These are phyloP conservation scores for Argya squamiceps DNA, from an alignment of 2,797 vertebrate species.

Conservation along the genomic window DNA sequence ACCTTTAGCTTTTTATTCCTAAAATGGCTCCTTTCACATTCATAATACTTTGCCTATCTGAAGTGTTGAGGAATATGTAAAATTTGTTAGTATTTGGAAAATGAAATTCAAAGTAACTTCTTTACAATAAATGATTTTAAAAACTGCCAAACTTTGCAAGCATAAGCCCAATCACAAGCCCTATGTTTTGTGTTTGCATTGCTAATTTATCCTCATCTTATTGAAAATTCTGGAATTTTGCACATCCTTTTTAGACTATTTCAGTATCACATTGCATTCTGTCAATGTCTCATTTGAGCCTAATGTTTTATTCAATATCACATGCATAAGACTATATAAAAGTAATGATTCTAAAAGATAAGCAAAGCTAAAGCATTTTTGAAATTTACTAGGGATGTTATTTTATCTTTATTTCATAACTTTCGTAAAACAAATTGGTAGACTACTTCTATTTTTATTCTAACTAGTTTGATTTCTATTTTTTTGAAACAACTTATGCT, in stretches of 20 bases:
- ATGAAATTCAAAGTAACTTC: neutral
- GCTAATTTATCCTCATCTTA: slow-evolving; percentile 4
- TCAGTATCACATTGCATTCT: neutral
- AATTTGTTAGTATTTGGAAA: slow-evolving; percentile 9
- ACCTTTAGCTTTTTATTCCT: neutral
- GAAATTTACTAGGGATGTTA: neutral
- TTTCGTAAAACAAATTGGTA: neutral
- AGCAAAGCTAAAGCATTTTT: neutral
- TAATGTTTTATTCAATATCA: slow-evolving; percentile 57
- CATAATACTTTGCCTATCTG: neutral
- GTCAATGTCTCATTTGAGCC: slow-evolving; percentile 18
- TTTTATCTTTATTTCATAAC: neutral
- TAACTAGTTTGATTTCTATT: neutral
- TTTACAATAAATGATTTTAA: neutral
- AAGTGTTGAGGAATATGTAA: neutral
- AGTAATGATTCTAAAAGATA: neutral
- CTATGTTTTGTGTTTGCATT: neutral
- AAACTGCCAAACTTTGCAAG: neutral
- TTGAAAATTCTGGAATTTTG: slow-evolving; percentile 22
- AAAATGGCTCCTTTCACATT: neutral
- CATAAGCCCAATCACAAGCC: neutral
- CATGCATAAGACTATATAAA: neutral
- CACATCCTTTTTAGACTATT: slow-evolving; percentile 23
- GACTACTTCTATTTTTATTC: neutral
- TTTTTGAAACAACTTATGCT: neutral